phyloP scores from a whole-genome alignment of 1,140 invertebrate species.

The Drosophila sproati region DNA sequence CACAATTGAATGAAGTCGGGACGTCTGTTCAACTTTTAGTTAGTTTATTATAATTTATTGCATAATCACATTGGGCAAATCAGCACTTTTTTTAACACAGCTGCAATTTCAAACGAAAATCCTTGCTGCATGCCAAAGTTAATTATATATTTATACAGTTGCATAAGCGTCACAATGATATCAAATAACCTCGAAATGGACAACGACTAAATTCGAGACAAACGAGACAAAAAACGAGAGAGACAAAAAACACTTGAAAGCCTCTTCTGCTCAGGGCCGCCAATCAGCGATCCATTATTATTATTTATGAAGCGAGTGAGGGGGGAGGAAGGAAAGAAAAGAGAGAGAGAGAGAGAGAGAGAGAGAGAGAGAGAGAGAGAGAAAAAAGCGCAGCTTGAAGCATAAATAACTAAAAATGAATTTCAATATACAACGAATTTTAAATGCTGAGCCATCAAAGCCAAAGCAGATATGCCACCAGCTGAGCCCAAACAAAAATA shows the following conservation, averaged over 20 bases:
- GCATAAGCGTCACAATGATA: constrained; percentile 12
- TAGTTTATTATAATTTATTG: constrained; percentile 24
- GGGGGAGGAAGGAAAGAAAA: constrained; percentile 12
- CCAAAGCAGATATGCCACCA: constrained; percentile 26
- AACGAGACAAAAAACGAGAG: constrained; percentile 1
- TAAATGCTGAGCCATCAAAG: constrained; percentile 80
- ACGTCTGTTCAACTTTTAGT: constrained; percentile 30
- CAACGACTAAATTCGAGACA: constrained; percentile 33
- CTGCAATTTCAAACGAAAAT: constrained; percentile 27
- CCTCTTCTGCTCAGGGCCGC: constrained; percentile 45
- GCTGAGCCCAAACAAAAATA: constrained; percentile 29
- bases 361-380: background rate
- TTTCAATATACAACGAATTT: constrained; percentile 64
- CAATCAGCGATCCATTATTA: constrained; percentile 61
- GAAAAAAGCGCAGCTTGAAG: constrained; percentile 68
- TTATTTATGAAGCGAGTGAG: constrained; percentile 13
- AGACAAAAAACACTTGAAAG: constrained; percentile 37
- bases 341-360: background rate
- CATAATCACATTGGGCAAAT: constrained; percentile 31
- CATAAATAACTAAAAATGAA: constrained; percentile 69
- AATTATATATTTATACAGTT: constrained; percentile 18
- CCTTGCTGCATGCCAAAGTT: constrained; percentile 25
- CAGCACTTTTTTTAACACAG: constrained; percentile 11
- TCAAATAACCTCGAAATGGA: constrained; percentile 18
- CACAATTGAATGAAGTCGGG: constrained; percentile 66